Evolutionary conservation across 1,140 invertebrate genomes (phyloP).

Genomic region (Caenorhabditis briggsae): DNA sequence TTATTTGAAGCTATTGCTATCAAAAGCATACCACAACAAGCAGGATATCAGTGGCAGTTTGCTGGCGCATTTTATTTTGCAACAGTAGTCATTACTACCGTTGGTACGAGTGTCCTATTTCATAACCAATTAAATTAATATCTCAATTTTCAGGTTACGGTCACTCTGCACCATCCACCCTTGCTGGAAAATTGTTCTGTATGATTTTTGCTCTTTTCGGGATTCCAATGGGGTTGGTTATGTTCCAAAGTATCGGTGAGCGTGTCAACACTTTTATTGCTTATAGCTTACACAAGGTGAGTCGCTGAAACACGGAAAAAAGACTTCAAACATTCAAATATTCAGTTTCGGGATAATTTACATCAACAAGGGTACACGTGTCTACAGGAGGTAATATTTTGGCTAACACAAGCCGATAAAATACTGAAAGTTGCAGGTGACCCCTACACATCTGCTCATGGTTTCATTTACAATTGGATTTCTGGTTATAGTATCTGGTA

Average conservation of each 20-base stretch:
- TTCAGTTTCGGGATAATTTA: slow-evolving; percentile 62
- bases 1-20: slow-evolving; percentile 93
- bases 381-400: slow-evolving; percentile 59
- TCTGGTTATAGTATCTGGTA: slow-evolving; percentile 68
- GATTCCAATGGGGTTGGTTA: slow-evolving; percentile 89
- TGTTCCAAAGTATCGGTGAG: slow-evolving; percentile 98
- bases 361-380: slow-evolving; percentile 53
- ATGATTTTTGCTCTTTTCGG: slow-evolving; percentile 79
- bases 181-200: slow-evolving; percentile 78
- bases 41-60: slow-evolving; percentile 96
- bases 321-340: not conserved
- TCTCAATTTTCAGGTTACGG: slow-evolving; percentile 77
- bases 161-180: slow-evolving; percentile 78
- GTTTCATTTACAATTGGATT: slow-evolving; percentile 72
- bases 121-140: not conserved
- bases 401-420: too few relatives aligned
- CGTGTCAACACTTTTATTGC: slow-evolving; percentile 94
- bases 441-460: slow-evolving; percentile 71
- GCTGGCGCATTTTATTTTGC: slow-evolving; percentile 98
- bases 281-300: slow-evolving; percentile 84
- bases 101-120: too few relatives aligned
- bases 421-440: slow-evolving; percentile 44
- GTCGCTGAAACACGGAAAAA: not conserved
- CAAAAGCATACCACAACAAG: slow-evolving; percentile 94
- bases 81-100: slow-evolving; percentile 97